Percentiles rank a stretch among this genome's conserved stretches.
phyloP scores from a whole-genome alignment of 2,113 vertebrate genomes.

The Ia io region DNA sequence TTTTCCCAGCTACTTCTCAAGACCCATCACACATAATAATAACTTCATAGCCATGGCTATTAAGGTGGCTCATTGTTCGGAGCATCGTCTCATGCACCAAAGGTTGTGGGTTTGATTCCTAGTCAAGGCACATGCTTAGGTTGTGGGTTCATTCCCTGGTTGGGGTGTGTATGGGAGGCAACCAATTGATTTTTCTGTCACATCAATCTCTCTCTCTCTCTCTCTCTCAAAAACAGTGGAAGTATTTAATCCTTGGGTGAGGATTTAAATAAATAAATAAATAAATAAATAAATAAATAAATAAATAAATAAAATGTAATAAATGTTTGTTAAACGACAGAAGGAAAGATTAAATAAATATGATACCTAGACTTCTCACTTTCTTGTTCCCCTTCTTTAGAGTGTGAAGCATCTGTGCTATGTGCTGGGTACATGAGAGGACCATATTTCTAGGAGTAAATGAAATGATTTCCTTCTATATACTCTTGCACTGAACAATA shows the following conservation, averaged over 20 bases:
- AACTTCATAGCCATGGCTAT: not conserved
- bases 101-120: not conserved
- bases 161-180: not conserved
- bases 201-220: too few species aligned
- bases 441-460: not conserved
- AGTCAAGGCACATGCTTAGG: not conserved
- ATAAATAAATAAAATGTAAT: not conserved
- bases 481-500: not conserved
- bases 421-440: not conserved
- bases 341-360: not conserved
- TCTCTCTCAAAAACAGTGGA: not conserved
- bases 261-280: not conserved
- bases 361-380: not conserved
- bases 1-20: not conserved
- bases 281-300: not conserved
- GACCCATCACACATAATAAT: not conserved
- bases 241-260: not conserved
- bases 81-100: not conserved
- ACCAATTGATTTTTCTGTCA: not conserved
- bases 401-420: not conserved
- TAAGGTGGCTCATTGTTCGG: not conserved
- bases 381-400: not conserved
- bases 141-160: not conserved
- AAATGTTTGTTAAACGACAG: not conserved
- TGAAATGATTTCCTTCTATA: slow-evolving; percentile 11